Percentiles rank a stretch among this genome's conserved stretches.
phyloP scores from a whole-genome alignment of 2,113 vertebrate species.

The Python bivittatus region DNA sequence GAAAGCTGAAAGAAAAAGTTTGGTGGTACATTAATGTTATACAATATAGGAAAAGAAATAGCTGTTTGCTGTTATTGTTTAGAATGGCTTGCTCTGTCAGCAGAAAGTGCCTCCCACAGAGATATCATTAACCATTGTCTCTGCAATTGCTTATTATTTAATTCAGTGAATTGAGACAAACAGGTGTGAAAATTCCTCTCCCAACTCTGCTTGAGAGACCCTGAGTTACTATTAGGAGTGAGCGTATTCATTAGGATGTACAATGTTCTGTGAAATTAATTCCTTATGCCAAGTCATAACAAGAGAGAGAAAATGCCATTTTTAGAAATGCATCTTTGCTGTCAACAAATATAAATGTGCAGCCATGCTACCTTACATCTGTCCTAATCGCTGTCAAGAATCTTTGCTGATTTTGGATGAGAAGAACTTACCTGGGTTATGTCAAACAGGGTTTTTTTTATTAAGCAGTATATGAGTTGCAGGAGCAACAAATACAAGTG shows the following conservation, averaged over 20 bases:
- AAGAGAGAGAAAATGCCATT: slow-evolving; percentile 38
- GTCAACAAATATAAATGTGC: slow-evolving; percentile 10
- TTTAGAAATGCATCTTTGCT: slow-evolving; percentile 7
- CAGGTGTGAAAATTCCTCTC: slow-evolving; percentile 40
- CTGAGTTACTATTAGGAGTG: slow-evolving; percentile 46
- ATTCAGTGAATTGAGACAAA: slow-evolving; percentile 46
- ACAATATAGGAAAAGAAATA: slow-evolving; percentile 2
- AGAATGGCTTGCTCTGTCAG: slow-evolving; percentile 40
- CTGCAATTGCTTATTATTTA: slow-evolving; percentile 38
- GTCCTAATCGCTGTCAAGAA: background rate
- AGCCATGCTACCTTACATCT: background rate
- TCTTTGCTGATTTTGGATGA: background rate
- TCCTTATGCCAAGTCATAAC: slow-evolving; percentile 44
- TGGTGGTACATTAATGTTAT: slow-evolving; percentile 38
- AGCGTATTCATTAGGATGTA: slow-evolving; percentile 47
- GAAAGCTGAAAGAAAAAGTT: slow-evolving; percentile 6
- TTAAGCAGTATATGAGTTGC: background rate
- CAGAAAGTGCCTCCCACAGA: slow-evolving; percentile 32
- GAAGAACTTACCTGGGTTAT: background rate
- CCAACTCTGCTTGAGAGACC: slow-evolving; percentile 46
- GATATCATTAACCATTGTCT: slow-evolving; percentile 35
- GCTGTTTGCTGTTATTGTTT: slow-evolving; percentile 40
- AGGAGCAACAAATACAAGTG: background rate
- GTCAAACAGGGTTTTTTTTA: background rate
- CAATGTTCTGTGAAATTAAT: slow-evolving; percentile 48